Evolutionary conservation across 2,888 invertebrate species (phyloP), one percentile per base, ranked within the genome.

Genomic region (Dynastes tityus): DNA sequence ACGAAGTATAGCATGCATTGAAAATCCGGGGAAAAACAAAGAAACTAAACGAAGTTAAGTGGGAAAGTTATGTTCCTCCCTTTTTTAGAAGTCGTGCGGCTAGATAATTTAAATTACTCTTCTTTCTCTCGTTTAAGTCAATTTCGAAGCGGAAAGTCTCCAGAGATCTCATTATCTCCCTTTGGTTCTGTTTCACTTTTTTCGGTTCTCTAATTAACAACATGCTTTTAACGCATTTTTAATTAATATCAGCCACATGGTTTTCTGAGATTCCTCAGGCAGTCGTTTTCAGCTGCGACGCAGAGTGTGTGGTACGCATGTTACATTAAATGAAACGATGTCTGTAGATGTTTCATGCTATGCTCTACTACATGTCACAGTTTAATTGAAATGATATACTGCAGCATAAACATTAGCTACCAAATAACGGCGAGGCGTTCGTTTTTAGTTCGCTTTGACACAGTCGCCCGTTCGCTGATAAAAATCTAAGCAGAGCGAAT

Each of bases 231-330:
- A 83, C 83, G 81, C 81, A 82, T 81, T 83, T 83, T 84, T 83
- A 83, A 84, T 84, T 84, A 84, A 84, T 83, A 82, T 81, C 82
- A 82, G 83, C 82, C 84, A 84, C 82, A 84, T 84, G 83, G 81
- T 79, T 80, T 82, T 77, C 58, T 61, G 76, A 73, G 73, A 73
- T 73, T 73, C 73, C 58, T 58, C 58, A 13, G 67, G 49, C 67
- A 32, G 73, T 73, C 73, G 61, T 29, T 61, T 77, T 71, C 77
- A 77, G 77, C 77, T 71, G 77, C 71, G 40, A 8, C 65, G 67
- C 74, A 78, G 79, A 40, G 55, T 73, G 55, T 74, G 68, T 70
- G 78, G 78, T 79, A 65, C 75, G 77, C 73, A 53, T 71, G 58
- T 76, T 76, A 51, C 73, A 68, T 77, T 63, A 70, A 61, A 76